Evolutionary conservation across 2,797 vertebrate species (phyloP), one percentile per base, ranked within the genome.

Genomic region (Etheostoma perlongum): DNA sequence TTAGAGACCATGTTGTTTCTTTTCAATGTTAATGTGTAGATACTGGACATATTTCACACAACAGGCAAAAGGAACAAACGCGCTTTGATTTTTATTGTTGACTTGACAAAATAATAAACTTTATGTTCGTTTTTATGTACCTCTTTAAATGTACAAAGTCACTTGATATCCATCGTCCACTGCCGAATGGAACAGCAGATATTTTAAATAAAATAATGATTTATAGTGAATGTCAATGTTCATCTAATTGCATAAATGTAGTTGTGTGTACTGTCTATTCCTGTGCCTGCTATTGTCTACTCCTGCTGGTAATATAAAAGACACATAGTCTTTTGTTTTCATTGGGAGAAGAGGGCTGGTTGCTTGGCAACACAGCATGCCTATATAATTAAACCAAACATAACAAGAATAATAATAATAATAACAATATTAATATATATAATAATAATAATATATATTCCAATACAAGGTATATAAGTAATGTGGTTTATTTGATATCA

Each of bases 341-440:
- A 59, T 63, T 14, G 47, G 12, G 14, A 76, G 58, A 78, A 53
- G 47, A 66, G 58, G 55, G 51, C 18, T 61, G 52, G 90, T 89
- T 91, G 83, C 88, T 59, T 84, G 80, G 89, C 77, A 90, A 91
- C 88, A 86, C 73, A 71, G 21, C 15, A 36, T 64, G 46, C 18
- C 30, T 40, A 16, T 44, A 76, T 78, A 74, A n/a, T 57, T 74
- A 69, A 71, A 15, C 4, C 82, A 74, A 76, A 33, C 2, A 1
- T 71, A 42, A 14, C 21, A 3, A n/a, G 30, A n/a, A 27, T 13
- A 33, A 44, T 5, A 57, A 14, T 53, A 57, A 16, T 8, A 65
- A 46, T 25, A 12, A 11, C 11, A 33, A 16, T 6, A n/a, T 46
- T 47, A 8, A 16, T 36, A 36, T 36, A 36, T 36, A 36, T 9